These are phyloP conservation scores for Elachura formosa DNA, from an alignment of 2,113 vertebrate genomes.

Conservation along the genomic window DNA sequence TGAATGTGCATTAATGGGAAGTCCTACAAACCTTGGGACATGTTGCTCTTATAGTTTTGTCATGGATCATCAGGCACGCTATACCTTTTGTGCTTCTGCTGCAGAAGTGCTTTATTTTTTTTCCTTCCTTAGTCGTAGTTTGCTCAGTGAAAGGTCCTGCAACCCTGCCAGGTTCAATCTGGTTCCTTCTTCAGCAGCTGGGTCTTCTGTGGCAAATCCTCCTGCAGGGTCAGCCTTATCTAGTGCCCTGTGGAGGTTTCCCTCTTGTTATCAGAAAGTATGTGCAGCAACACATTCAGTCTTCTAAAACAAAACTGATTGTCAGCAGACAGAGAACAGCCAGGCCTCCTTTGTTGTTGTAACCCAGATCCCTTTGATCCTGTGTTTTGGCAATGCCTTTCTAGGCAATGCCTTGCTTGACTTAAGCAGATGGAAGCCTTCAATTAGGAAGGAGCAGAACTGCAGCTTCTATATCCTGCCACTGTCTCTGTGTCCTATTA, in stretches of 20 bases:
- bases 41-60: neutral
- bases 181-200: neutral
- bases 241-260: neutral
- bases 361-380: neutral
- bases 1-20: neutral
- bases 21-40: neutral
- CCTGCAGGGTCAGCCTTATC: neutral
- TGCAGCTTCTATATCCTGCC: neutral
- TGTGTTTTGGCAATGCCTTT: neutral
- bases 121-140: neutral
- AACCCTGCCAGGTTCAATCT: neutral
- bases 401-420: neutral
- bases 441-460: neutral
- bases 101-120: neutral
- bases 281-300: neutral
- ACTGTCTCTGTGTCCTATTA: neutral
- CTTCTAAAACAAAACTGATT: conserved; percentile 1
- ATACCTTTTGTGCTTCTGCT: neutral
- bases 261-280: neutral
- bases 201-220: neutral
- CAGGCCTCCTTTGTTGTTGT: neutral
- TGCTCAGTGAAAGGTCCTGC: neutral
- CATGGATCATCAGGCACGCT: neutral
- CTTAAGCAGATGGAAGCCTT: neutral
- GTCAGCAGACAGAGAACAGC: conserved; percentile 31